Evolutionary conservation across 2,797 vertebrate species (phyloP).

Genomic region (Tolypeutes matacus): DNA sequence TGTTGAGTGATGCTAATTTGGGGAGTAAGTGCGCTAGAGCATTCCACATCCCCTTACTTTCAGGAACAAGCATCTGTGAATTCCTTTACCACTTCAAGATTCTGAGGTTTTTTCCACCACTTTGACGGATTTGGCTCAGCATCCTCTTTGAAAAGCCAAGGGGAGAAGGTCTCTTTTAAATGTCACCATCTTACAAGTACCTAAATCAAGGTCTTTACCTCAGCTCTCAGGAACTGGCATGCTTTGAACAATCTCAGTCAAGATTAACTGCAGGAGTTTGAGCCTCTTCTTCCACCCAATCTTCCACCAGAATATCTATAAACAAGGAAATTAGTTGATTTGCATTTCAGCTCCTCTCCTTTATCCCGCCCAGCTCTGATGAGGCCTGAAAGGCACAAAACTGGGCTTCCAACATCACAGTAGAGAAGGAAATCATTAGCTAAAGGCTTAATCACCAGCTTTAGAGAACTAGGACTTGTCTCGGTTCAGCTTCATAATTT

Average conservation of each 20-base stretch:
- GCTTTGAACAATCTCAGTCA: neutral
- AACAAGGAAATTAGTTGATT: neutral
- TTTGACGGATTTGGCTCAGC: neutral
- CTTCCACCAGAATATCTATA: neutral
- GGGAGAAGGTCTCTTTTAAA: neutral
- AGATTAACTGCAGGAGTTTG: neutral
- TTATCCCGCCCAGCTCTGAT: neutral
- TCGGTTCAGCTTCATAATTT: neutral
- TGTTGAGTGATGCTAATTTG: constrained; percentile 13
- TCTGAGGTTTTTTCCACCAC: neutral
- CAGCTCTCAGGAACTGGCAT: neutral
- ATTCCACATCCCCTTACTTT: neutral
- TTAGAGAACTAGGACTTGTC: neutral
- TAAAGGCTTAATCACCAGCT: neutral
- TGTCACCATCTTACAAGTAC: neutral
- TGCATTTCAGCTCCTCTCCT: neutral
- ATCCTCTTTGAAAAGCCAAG: neutral
- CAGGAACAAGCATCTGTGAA: neutral
- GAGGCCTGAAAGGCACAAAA: neutral
- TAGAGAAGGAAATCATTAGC: neutral
- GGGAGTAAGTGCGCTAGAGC: neutral
- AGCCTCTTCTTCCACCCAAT: neutral
- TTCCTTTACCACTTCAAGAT: neutral
- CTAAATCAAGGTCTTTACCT: neutral
- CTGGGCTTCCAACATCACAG: neutral